A percentile compares a stretch with the other conserved stretches of the same genome.
Evolutionary conservation across 1,140 invertebrate genomes (phyloP).

Genomic region (Ceratosolen solmsi): DNA sequence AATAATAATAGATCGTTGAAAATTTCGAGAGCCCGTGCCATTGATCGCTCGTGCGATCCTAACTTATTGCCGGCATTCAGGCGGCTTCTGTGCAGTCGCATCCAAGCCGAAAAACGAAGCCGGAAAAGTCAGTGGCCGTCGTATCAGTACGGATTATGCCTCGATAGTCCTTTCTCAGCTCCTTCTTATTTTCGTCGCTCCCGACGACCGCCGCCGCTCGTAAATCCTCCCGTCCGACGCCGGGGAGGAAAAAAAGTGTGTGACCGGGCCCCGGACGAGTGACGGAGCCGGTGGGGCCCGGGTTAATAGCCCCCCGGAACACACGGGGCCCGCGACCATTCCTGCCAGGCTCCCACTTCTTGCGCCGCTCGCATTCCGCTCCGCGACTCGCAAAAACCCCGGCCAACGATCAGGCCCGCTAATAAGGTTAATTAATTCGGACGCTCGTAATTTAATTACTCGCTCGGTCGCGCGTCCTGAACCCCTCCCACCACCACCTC

Average conservation of each 20-base stretch:
- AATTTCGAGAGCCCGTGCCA: neutral
- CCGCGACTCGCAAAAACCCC: slow-evolving; percentile 13
- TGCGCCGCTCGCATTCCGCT: slow-evolving; percentile 24
- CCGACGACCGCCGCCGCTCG: neutral
- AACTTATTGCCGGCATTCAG: too few species aligned
- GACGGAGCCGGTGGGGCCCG: neutral
- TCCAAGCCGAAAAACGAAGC: neutral
- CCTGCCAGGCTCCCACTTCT: neutral
- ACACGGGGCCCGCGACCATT: slow-evolving; percentile 15
- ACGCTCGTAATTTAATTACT: slow-evolving; percentile 41
- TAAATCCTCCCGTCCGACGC: slow-evolving; percentile 20
- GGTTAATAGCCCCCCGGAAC: slow-evolving; percentile 37
- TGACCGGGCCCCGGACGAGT: neutral
- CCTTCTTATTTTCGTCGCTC: neutral
- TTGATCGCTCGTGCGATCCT: neutral
- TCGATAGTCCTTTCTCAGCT: neutral
- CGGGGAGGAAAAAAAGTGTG: slow-evolving; percentile 19
- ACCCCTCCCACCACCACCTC: neutral
- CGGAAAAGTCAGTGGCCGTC: neutral
- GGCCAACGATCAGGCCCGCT: slow-evolving; percentile 31
- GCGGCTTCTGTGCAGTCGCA: neutral
- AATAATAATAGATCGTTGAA: neutral
- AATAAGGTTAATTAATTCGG: slow-evolving; percentile 53
- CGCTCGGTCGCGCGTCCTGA: neutral
- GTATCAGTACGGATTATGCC: neutral